Evolutionary conservation across 2,888 invertebrate species (phyloP).

Genomic region (Hydroisotoma schaefferi): DNA sequence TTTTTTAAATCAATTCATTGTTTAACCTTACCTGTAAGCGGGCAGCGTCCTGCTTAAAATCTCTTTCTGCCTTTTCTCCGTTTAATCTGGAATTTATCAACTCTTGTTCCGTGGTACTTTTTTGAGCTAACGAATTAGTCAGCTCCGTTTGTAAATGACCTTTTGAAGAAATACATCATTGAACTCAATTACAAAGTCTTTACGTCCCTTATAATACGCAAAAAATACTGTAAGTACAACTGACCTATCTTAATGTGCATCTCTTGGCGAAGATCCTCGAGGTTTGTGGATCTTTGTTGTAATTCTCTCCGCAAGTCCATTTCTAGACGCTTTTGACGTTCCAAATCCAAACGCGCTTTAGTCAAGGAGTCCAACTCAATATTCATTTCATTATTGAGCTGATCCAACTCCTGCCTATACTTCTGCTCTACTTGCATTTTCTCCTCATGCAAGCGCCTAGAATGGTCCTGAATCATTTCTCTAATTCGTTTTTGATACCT

Average conservation of each 20-base stretch:
- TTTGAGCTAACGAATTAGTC: conserved; percentile 70
- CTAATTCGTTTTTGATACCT: conserved; percentile 71
- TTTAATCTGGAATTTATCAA: conserved; percentile 63
- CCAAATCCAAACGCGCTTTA: conserved; percentile 69
- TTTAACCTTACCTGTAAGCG: conserved; percentile 58
- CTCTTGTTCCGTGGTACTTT: conserved; percentile 74
- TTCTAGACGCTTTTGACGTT: conserved; percentile 73
- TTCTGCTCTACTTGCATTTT: conserved; percentile 58
- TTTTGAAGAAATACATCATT: too few species aligned
- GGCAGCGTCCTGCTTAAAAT: conserved; percentile 70
- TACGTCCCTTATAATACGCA: neutral
- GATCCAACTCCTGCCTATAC: conserved; percentile 74
- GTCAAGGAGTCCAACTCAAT: conserved; percentile 76
- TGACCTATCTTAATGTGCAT: conserved; percentile 70
- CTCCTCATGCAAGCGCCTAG: conserved; percentile 66
- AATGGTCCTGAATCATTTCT: conserved; percentile 71
- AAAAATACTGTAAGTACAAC: too few species aligned
- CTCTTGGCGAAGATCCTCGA: conserved; percentile 77
- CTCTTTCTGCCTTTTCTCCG: conserved; percentile 69
- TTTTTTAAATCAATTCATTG: neutral
- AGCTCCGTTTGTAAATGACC: conserved; percentile 73
- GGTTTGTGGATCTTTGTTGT: conserved; percentile 67
- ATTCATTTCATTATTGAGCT: conserved; percentile 71
- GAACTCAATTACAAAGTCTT: too few species aligned
- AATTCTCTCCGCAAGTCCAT: conserved; percentile 72